Percentiles rank a stretch among this genome's conserved stretches.
Evolutionary conservation across 2,113 vertebrate genomes (phyloP).

Genomic region (Caranx melampygus): DNA sequence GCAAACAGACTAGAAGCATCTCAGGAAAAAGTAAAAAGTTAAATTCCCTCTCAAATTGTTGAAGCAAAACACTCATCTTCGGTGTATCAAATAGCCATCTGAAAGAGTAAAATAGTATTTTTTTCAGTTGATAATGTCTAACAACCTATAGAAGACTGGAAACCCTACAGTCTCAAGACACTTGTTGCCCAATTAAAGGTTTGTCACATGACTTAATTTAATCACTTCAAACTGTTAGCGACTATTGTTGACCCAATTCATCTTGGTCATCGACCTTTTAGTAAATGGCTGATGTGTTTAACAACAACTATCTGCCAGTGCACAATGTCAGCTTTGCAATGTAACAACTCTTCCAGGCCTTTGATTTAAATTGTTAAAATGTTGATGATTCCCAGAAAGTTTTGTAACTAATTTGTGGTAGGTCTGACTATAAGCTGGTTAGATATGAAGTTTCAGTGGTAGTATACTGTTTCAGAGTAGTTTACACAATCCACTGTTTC

Average conservation of each 20-base stretch:
- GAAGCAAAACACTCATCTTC: background rate
- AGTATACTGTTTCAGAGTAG: background rate
- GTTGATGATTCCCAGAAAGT: background rate
- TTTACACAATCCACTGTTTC: background rate
- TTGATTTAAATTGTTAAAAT: background rate
- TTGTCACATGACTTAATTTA: background rate
- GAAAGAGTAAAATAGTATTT: constrained; percentile 8
- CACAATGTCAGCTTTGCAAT: background rate
- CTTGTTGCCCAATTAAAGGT: background rate
- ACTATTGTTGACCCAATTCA: background rate
- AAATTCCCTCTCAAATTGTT: constrained; percentile 3
- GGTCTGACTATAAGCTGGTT: background rate
- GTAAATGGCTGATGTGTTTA: constrained; percentile 8
- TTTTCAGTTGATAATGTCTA: background rate
- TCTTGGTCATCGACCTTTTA: background rate
- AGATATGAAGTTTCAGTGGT: background rate
- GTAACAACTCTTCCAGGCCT: background rate
- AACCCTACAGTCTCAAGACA: background rate
- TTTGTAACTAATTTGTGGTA: background rate
- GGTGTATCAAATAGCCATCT: constrained; percentile 9
- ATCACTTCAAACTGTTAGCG: background rate
- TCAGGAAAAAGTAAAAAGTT: background rate
- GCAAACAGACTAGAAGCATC: background rate
- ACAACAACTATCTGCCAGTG: background rate
- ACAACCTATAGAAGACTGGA: background rate